Percentiles rank a stretch among this genome's conserved stretches.
These are phyloP conservation scores for Camponotus vicinus DNA, from an alignment of 1,140 invertebrate species.

Conservation along the genomic window DNA sequence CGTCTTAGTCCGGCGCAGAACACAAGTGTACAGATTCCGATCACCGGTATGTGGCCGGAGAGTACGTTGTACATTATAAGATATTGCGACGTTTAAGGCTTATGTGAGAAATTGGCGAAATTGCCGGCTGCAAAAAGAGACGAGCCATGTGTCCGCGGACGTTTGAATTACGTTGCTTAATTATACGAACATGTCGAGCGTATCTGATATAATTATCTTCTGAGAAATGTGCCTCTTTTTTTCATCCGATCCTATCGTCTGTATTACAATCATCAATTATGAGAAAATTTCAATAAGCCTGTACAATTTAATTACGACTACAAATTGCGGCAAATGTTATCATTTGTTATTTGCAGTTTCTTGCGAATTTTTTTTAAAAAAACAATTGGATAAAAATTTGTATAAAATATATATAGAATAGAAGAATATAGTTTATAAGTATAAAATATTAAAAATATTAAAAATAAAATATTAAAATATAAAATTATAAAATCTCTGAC, in stretches of 20 bases:
- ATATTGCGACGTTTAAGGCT: neutral
- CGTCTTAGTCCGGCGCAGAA: conserved; percentile 1
- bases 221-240: neutral
- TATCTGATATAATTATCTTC: neutral
- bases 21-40: conserved; percentile 8
- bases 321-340: neutral
- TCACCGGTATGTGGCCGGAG: neutral
- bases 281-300: neutral
- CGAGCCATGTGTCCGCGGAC: neutral
- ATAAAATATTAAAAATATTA: too few species aligned
- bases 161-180: conserved; percentile 14
- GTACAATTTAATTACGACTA: neutral
- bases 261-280: neutral
- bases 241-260: neutral
- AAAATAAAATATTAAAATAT: too few species aligned
- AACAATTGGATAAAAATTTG: neutral
- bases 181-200: neutral
- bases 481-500: neutral
- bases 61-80: neutral
- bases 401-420: neutral
- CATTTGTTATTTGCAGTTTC: neutral
- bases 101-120: neutral
- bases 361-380: neutral
- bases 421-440: too few species aligned
- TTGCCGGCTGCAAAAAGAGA: neutral